Conservation (phyloP, 2,797 vertebrate genomes). For the Xenops minutus region DNA sequence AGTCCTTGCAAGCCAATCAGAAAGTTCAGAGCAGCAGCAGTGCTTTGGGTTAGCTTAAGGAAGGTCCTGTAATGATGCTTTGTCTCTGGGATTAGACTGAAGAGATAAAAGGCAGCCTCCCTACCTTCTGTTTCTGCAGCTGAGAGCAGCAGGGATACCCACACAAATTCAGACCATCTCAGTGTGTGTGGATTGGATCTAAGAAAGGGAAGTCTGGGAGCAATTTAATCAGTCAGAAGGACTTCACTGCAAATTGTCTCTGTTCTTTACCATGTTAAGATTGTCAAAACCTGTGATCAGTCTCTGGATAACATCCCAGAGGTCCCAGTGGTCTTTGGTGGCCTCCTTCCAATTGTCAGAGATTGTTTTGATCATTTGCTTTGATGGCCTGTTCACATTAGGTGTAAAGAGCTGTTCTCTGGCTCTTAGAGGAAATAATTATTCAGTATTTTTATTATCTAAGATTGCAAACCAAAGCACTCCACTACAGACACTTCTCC, state of each 20-base stretch:
- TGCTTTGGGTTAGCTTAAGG: neutral
- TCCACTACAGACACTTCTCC: neutral
- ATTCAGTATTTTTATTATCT: neutral
- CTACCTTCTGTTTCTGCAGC: neutral
- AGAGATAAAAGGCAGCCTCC: neutral
- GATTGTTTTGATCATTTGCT: neutral
- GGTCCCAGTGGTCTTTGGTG: neutral
- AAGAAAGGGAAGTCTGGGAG: neutral
- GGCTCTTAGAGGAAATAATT: neutral
- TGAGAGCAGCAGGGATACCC: neutral
- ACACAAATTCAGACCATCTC: neutral
- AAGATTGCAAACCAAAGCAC: neutral
- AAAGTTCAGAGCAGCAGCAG: neutral
- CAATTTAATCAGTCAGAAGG: neutral
- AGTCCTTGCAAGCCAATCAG: neutral
- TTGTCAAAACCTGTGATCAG: neutral
- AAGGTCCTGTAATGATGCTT: neutral
- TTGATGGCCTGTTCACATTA: neutral
- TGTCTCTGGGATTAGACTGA: neutral
- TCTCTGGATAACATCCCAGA: neutral
- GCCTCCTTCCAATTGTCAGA: neutral
- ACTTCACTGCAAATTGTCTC: neutral
- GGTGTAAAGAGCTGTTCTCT: neutral
- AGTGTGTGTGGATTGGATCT: neutral
- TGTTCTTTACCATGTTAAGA: neutral